Evolutionary conservation across 1,140 invertebrate species (phyloP), one percentile per base, ranked within the genome.

Genomic region (Lutraria rhynchaena): DNA sequence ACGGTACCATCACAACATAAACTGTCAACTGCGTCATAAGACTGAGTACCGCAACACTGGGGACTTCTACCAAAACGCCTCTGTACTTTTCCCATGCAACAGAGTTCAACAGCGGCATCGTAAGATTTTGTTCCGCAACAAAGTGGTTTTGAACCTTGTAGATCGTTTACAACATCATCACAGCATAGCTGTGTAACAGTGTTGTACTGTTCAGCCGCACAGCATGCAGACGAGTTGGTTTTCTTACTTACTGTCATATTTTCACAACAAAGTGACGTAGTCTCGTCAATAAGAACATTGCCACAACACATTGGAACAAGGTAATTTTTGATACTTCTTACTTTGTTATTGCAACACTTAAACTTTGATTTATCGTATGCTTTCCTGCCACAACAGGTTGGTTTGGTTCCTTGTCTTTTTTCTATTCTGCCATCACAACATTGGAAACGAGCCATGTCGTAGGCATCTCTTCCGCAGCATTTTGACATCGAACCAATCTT

Each of bases 381-480:
- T 15, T 35, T 51, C 24, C 70, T 13, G 0, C 78, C 78, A 24
- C 78, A 81, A 41, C 78, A 81, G 7, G 33, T 53, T 2, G 78
- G 55, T 49, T 22, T 81, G 3, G 69, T 69, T 17, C 78, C 78
- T 65, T 81, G 24, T 31, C 60, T 24, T 41, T 81, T 81, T 35
- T 81, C 41, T n/a, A 81, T 69, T 15, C 46, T 37, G 3, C 78
- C 78, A 33, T 73, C 78, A 65, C 78, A 81, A 27, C 78, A 81
- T 17, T 81, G 78, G 27, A 55, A 81, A 11, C 55, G 58, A 7
- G 78, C 78, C 44, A 81, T 24, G 44, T 81, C 78, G 33, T 81
- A 81, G 1, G 78, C 60, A 17, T 81, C 70, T 19, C 24, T 44
- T 15, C 78, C 78, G 55, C 78, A 81, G 46, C 78, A 81, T 63